A percentile compares a stretch with the other conserved stretches of the same genome.
Conservation (phyloP, 2,888 invertebrate species). For the Acanthoscelides obtectus region DNA sequence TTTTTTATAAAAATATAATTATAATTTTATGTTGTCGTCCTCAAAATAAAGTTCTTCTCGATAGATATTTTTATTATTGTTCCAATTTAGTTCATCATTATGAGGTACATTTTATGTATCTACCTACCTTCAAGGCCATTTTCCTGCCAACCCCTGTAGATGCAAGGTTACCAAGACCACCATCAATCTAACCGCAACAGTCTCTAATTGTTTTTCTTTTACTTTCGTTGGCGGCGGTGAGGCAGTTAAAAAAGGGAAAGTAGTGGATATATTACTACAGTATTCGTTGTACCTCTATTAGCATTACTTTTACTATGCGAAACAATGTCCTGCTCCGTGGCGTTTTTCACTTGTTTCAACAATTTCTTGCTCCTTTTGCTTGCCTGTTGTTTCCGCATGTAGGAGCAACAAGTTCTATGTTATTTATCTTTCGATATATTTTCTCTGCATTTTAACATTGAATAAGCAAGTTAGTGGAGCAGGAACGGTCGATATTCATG, state of each 20-base stretch:
- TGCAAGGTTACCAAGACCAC: constrained; percentile 1
- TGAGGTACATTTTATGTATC: no score
- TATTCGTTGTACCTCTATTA: constrained; percentile 2
- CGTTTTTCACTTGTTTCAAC: not conserved
- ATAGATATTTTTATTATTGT: no score
- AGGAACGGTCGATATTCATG: not conserved
- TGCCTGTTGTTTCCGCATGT: not conserved
- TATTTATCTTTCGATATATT: not conserved
- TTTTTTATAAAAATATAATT: no score
- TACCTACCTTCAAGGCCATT: no score
- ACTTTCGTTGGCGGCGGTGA: constrained; percentile 7
- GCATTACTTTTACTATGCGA: constrained; percentile 6
- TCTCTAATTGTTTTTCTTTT: constrained; percentile 8
- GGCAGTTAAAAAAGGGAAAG: constrained; percentile 11
- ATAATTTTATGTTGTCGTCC: no score
- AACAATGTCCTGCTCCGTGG: constrained; percentile 1
- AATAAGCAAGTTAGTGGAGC: not conserved
- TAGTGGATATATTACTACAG: constrained; percentile 4
- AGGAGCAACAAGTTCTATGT: not conserved
- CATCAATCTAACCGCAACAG: constrained; percentile 5
- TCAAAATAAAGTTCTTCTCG: no score
- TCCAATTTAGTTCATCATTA: no score
- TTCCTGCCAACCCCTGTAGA: not conserved
- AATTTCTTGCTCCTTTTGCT: not conserved
- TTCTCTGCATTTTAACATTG: not conserved